phyloP scores from a whole-genome alignment of 2,797 vertebrate species.

The Hapalemur alaotrensis region DNA sequence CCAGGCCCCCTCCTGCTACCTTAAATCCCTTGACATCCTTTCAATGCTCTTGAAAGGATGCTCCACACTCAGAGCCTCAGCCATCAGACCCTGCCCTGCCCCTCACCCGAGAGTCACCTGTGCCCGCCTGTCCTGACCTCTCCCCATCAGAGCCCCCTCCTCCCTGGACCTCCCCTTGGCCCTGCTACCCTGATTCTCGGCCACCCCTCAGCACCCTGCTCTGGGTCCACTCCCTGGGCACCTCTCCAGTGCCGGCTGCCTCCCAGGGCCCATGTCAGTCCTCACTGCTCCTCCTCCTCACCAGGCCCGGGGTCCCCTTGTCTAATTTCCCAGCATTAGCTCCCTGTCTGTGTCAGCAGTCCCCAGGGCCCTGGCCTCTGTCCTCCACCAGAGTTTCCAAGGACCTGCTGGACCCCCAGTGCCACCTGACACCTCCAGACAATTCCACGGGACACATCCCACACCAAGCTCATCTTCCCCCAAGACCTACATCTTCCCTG shows the following conservation, averaged over 20 bases:
- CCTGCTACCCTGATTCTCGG: neutral
- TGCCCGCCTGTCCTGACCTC: neutral
- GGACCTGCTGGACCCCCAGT: neutral
- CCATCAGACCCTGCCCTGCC: neutral
- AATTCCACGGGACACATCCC: neutral
- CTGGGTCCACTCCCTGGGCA: neutral
- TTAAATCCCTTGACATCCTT: neutral
- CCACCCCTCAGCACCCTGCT: neutral
- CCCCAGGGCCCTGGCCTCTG: neutral
- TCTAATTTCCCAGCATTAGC: neutral
- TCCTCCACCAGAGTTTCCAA: neutral
- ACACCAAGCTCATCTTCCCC: neutral
- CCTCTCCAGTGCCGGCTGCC: neutral
- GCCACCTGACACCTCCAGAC: neutral
- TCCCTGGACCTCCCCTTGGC: neutral
- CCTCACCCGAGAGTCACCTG: neutral
- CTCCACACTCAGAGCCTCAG: neutral
- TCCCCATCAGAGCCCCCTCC: neutral
- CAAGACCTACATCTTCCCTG: neutral
- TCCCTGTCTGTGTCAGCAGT: neutral
- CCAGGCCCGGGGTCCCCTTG: neutral
- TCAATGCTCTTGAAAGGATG: neutral
- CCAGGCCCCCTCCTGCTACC: neutral
- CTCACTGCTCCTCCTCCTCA: neutral
- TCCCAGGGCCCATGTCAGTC: neutral